These are phyloP conservation scores for Alouatta caraya DNA, from an alignment of 2,797 vertebrate genomes.

Conservation along the genomic window DNA sequence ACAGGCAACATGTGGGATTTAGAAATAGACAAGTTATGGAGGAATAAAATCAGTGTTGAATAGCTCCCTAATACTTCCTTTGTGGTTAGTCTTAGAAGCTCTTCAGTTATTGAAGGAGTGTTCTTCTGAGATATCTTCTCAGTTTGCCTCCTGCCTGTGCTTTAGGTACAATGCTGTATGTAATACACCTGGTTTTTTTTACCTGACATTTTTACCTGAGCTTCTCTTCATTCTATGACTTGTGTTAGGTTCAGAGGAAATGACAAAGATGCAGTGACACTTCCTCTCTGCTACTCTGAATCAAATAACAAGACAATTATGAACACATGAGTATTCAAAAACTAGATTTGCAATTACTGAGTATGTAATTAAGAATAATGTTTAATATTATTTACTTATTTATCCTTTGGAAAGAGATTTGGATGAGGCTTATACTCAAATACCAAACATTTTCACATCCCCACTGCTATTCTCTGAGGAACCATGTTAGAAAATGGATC, in stretches of 20 bases:
- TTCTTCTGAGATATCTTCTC: background rate
- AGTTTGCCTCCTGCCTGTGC: background rate
- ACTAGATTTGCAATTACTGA: background rate
- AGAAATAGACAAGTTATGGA: background rate
- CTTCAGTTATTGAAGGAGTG: background rate
- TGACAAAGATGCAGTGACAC: background rate
- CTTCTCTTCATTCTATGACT: background rate
- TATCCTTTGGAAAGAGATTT: background rate
- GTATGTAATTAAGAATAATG: background rate
- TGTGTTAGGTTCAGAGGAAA: background rate
- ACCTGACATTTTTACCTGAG: background rate
- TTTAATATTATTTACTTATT: slow-evolving; percentile 44
- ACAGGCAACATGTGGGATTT: background rate
- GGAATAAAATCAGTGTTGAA: background rate
- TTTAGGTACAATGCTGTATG: background rate
- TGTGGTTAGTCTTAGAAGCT: background rate
- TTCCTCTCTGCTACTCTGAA: background rate
- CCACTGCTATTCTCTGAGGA: background rate
- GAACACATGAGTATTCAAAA: background rate
- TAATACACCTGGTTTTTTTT: background rate
- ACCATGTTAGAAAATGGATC: background rate
- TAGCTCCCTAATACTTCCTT: background rate
- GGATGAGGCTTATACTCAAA: background rate
- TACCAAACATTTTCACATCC: background rate
- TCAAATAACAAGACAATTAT: background rate